Conservation (phyloP, 2,888 invertebrate species). For the Mallateleia sp. region DNA sequence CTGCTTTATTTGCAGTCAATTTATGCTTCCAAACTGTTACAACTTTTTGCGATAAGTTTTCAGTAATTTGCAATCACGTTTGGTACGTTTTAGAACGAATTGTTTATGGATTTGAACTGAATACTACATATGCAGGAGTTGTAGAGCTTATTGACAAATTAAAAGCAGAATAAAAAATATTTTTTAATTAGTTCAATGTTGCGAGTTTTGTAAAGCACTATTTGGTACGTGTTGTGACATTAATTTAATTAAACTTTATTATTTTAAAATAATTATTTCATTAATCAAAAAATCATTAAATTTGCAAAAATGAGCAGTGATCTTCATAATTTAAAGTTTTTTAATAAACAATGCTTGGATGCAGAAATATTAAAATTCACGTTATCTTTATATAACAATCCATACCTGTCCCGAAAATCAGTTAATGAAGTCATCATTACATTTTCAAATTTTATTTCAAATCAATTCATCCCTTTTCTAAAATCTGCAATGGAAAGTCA, state of each 20-base stretch:
- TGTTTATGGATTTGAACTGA: slow-evolving; percentile 23
- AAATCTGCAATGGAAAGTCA: slow-evolving; percentile 26
- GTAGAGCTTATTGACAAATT: slow-evolving; percentile 15
- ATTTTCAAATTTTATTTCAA: neutral
- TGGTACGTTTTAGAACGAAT: slow-evolving; percentile 55
- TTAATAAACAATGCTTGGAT: slow-evolving; percentile 17
- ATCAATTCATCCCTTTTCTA: neutral
- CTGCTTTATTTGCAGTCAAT: slow-evolving; percentile 38
- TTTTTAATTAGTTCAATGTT: too few species aligned
- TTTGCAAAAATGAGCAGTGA: neutral
- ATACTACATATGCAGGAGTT: slow-evolving; percentile 12
- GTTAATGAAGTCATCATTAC: neutral
- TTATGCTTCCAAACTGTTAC: slow-evolving; percentile 49
- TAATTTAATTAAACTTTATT: too few species aligned
- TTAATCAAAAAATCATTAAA: neutral
- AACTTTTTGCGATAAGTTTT: slow-evolving; percentile 36
- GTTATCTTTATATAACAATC: slow-evolving; percentile 38
- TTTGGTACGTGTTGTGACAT: too few species aligned
- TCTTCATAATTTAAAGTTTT: neutral
- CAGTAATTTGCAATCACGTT: slow-evolving; percentile 42
- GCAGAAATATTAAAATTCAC: slow-evolving; percentile 69
- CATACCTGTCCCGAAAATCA: neutral
- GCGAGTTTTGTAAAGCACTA: too few species aligned
- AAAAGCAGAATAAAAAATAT: too few species aligned
- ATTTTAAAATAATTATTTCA: too few species aligned